Conservation (phyloP, 2,797 vertebrate species). For the Crypturellus tataupa region DNA sequence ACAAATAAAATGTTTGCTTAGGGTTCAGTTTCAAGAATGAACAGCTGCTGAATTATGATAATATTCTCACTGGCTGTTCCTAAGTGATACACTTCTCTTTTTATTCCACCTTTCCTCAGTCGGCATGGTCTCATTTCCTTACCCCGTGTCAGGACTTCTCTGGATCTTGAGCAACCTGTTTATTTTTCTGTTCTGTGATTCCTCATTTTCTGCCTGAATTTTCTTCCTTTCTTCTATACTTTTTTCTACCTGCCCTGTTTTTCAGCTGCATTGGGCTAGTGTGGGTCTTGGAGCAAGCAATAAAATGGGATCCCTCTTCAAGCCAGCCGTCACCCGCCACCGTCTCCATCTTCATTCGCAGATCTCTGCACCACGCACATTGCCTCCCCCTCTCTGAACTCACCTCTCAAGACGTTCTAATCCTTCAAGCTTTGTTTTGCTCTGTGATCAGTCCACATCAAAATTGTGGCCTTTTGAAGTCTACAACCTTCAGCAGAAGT, state of each 20-base stretch:
- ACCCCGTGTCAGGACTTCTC: not conserved
- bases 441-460: not conserved
- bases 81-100: not conserved
- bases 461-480: not conserved
- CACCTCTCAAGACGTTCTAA: not conserved
- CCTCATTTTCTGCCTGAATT: not conserved
- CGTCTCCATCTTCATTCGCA: not conserved
- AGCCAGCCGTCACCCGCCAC: not conserved
- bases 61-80: not conserved
- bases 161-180: not conserved
- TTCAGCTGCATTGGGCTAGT: not conserved
- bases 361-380: not conserved
- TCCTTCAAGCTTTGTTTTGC: not conserved
- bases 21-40: slow-evolving; percentile 17
- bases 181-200: not conserved
- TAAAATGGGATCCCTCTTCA: not conserved
- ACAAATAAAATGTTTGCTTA: slow-evolving; percentile 49
- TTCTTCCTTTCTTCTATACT: not conserved
- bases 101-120: not conserved
- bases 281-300: not conserved
- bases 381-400: not conserved
- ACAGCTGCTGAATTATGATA: slow-evolving; percentile 19
- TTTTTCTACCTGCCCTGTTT: not conserved
- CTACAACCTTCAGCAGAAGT: not conserved
- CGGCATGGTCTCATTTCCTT: not conserved